Evolutionary conservation across 1,140 invertebrate species (phyloP), one percentile per base, ranked within the genome.

Genomic region (Drosophila kepulauana): DNA sequence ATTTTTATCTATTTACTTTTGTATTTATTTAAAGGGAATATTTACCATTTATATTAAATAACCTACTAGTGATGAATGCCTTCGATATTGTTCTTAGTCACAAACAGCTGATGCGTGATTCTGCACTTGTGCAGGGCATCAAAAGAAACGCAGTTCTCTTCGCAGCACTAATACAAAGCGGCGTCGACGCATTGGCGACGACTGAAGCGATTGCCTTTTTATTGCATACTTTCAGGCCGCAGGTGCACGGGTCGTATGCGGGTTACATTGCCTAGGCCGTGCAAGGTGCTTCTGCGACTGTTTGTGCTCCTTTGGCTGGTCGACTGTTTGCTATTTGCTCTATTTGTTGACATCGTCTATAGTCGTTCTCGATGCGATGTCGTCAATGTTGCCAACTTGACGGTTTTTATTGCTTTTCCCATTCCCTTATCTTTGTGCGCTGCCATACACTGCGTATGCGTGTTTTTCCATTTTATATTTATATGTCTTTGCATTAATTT

Each of bases 391-490:
- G 74, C 68, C 74, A 78, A 63, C 67, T 79, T 79, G 73, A 76
- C 73, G 73, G 70, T 69, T 80, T 79, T 80, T 80, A 80, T 80
- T 80, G 75, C 78, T 80, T 80, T 80, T 64, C n/a, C 46, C 48
- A 49, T 35, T 15, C 52, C 56, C 49, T 54, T 77, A 35, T 57
- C 46, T 71, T 64, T 3, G 15, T 5, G 35, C 10, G 10, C 43
- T 25, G 59, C 54, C 58, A 65, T 59, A 74, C 75, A 69, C 61
- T 48, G 70, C 78, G 78, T 79, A 79, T 79, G 75, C 75, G 78
- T 77, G 69, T 61, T 51, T 66, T 58, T 63, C 54, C 57, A 13
- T 57, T 59, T 66, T 69, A 33, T 43, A 49, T 54, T 33, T 73
- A n/a, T 64, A 68, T 59, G 59, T 61, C 59, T 65, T 65, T 73